Evolutionary conservation across 2,113 vertebrate species (phyloP).

Genomic region (Oxyura jamaicensis): DNA sequence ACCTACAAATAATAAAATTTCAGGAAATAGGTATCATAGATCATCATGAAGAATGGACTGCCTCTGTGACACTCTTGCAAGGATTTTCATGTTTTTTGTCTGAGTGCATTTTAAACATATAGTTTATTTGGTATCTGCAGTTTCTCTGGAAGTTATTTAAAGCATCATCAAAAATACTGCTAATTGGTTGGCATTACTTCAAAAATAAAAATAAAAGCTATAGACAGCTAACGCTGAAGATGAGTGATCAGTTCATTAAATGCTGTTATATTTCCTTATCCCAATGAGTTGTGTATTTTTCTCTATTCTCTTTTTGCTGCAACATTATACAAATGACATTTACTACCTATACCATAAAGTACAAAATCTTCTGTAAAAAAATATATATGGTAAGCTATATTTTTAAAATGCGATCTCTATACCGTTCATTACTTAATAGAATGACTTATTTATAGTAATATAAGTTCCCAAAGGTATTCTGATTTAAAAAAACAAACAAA

Average conservation of each 20-base stretch:
- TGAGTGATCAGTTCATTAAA: not conserved
- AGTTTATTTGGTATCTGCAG: not conserved
- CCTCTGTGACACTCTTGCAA: not conserved
- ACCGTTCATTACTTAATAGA: not conserved
- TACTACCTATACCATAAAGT: not conserved
- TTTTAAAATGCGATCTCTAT: not conserved
- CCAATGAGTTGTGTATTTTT: not conserved
- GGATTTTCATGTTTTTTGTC: not conserved
- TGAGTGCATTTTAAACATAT: not conserved
- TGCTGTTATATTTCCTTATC: not conserved
- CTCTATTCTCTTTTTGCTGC: not conserved
- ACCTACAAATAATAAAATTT: slow-evolving; percentile 60
- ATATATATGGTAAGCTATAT: not conserved
- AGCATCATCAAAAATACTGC: not conserved
- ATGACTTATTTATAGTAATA: not conserved
- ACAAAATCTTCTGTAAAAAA: not conserved
- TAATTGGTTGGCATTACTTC: not conserved
- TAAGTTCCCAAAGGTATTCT: not conserved
- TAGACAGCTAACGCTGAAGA: not conserved
- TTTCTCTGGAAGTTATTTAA: not conserved
- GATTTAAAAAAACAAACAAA: not conserved
- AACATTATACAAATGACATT: not conserved
- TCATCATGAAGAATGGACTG: slow-evolving; percentile 44
- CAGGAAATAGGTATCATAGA: slow-evolving; percentile 39
- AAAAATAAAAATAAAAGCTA: not conserved